Percentiles rank a stretch among this genome's conserved stretches.
Evolutionary conservation across 2,113 vertebrate genomes (phyloP).

Genomic region (Ia io): DNA sequence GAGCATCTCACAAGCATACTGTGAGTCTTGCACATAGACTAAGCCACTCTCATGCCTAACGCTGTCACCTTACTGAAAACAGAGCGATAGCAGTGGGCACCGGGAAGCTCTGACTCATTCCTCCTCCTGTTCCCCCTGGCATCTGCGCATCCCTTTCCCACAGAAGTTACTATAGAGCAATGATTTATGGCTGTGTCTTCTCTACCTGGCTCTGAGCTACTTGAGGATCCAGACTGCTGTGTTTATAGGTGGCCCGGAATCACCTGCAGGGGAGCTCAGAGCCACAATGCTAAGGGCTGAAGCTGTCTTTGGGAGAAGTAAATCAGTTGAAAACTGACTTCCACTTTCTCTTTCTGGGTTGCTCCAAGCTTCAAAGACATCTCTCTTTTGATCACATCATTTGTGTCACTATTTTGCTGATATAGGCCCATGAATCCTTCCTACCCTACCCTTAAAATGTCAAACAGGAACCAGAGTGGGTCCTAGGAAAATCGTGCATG

Average conservation of each 20-base stretch:
- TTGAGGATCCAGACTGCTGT: not conserved
- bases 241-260: not conserved
- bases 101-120: not conserved
- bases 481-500: not conserved
- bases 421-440: not conserved
- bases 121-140: rapidly evolving
- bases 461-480: not conserved
- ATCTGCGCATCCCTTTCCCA: not conserved
- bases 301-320: not conserved
- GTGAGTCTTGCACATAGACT: not conserved
- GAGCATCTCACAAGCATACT: not conserved
- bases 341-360: not conserved
- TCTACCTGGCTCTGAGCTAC: not conserved
- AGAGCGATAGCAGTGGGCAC: not conserved
- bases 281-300: not conserved
- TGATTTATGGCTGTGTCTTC: not conserved
- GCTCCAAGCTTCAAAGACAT: not conserved
- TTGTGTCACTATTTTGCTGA: slow-evolving; percentile 18
- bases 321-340: not conserved
- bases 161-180: not conserved
- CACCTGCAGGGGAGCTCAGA: not conserved
- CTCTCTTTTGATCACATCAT: not conserved
- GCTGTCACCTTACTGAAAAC: not conserved
- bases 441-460: not conserved
- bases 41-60: not conserved